Percentiles rank a stretch among this genome's conserved stretches.
Evolutionary conservation across 2,797 vertebrate species (phyloP).

Genomic region (Eulemur coronatus): DNA sequence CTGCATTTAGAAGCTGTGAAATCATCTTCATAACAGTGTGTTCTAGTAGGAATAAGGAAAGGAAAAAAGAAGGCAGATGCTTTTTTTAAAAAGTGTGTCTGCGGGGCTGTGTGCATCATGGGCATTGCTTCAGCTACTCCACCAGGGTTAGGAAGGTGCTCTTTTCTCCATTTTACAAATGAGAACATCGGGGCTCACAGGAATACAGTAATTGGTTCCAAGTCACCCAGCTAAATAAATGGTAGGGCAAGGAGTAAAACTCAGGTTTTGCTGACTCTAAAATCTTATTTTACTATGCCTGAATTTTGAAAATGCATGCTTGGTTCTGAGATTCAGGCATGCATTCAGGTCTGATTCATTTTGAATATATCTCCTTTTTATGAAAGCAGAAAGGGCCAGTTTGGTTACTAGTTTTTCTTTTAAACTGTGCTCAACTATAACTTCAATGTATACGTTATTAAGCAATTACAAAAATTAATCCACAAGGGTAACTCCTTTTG

Average conservation of each 20-base stretch:
- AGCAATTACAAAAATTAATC: conserved; percentile 53
- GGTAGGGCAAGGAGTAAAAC: not conserved
- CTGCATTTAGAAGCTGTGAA: not conserved
- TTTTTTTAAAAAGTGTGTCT: not conserved
- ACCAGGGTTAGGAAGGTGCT: not conserved
- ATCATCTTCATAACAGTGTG: not conserved
- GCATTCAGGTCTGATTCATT: conserved; percentile 10
- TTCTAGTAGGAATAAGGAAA: not conserved
- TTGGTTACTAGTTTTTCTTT: conserved; percentile 62
- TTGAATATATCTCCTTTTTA: conserved; percentile 9
- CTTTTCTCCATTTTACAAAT: not conserved
- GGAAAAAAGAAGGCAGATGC: not conserved
- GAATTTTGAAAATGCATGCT: conserved; percentile 6
- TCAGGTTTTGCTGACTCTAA: not conserved
- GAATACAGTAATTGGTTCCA: not conserved
- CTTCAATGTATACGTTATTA: conserved; percentile 53
- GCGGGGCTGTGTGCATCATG: not conserved
- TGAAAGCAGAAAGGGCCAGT: conserved; percentile 48
- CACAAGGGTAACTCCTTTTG: conserved; percentile 5
- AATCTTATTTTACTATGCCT: not conserved
- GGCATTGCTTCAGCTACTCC: not conserved
- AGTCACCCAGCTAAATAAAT: not conserved
- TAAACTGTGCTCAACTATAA: not conserved
- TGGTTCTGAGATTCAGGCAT: not conserved
- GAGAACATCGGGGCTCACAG: not conserved